A percentile compares a stretch with the other conserved stretches of the same genome.
Conservation (phyloP, 2,888 invertebrate species). For the Cheilosia urbana region DNA sequence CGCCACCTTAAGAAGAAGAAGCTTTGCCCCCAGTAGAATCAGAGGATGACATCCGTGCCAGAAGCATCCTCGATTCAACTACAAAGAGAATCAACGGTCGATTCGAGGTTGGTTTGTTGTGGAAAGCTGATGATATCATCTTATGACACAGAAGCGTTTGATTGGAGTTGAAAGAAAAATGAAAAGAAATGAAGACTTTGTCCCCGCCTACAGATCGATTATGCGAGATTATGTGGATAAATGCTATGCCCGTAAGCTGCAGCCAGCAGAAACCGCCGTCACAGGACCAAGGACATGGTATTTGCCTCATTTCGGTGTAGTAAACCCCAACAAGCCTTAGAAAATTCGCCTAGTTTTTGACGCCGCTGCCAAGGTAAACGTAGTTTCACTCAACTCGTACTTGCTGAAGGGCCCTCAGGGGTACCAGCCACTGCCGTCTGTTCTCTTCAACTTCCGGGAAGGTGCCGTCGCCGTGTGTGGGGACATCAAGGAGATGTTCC, state of each 20-base stretch:
- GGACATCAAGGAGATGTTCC: constrained; percentile 78
- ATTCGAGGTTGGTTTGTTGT: constrained; percentile 62
- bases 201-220: constrained; percentile 45
- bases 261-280: too few relatives aligned
- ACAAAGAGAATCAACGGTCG: constrained; percentile 27
- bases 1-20: too few relatives aligned
- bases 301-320: too few relatives aligned
- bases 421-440: too few relatives aligned
- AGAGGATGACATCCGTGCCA: constrained; percentile 20
- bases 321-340: constrained; percentile 70
- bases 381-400: constrained; percentile 76
- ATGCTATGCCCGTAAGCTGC: not conserved
- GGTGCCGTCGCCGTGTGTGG: too few relatives aligned
- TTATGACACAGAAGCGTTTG: constrained; percentile 60
- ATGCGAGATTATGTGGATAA: constrained; percentile 51
- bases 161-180: constrained; percentile 65
- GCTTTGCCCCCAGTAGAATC: constrained; percentile 6
- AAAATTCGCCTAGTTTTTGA: constrained; percentile 77
- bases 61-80: constrained; percentile 16
- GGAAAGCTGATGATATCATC: constrained; percentile 44
- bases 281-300: too few relatives aligned
- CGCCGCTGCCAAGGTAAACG: constrained; percentile 77
- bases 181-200: constrained; percentile 44
- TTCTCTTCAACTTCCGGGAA: too few relatives aligned
- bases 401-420: constrained; percentile 79